These are phyloP conservation scores for Aptenodytes forsteri DNA, from an alignment of 2,113 vertebrate genomes.

Conservation along the genomic window DNA sequence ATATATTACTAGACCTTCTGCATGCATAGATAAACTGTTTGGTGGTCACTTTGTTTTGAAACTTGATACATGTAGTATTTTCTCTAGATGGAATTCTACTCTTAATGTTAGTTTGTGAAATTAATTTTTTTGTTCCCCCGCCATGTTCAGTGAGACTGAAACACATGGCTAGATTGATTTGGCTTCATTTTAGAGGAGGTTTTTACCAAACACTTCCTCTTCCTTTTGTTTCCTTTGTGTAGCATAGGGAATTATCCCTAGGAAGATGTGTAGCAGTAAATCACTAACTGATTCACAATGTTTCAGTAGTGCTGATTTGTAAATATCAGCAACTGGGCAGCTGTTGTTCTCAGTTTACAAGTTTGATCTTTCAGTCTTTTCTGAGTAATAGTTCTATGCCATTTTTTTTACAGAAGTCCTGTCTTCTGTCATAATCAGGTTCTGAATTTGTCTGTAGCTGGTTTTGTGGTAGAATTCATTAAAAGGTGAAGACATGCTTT, in stretches of 20 bases:
- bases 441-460: background rate
- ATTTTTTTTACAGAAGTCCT: background rate
- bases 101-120: background rate
- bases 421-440: background rate
- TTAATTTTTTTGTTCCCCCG: background rate
- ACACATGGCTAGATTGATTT: background rate
- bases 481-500: background rate
- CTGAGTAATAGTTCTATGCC: background rate
- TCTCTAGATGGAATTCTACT: background rate
- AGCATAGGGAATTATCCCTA: background rate
- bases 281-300: background rate
- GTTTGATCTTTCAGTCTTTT: background rate
- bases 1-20: background rate
- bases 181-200: background rate
- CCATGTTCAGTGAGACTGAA: background rate
- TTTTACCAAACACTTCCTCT: background rate
- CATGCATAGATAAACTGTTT: background rate
- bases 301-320: background rate
- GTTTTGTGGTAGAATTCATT: background rate
- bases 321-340: background rate
- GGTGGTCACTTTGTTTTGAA: background rate
- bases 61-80: background rate
- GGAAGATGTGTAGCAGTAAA: background rate
- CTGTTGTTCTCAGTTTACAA: background rate
- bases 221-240: background rate